Percentiles rank a stretch among this genome's conserved stretches.
phyloP scores from a whole-genome alignment of 2,888 invertebrate genomes.

The Tenodera sinensis region DNA sequence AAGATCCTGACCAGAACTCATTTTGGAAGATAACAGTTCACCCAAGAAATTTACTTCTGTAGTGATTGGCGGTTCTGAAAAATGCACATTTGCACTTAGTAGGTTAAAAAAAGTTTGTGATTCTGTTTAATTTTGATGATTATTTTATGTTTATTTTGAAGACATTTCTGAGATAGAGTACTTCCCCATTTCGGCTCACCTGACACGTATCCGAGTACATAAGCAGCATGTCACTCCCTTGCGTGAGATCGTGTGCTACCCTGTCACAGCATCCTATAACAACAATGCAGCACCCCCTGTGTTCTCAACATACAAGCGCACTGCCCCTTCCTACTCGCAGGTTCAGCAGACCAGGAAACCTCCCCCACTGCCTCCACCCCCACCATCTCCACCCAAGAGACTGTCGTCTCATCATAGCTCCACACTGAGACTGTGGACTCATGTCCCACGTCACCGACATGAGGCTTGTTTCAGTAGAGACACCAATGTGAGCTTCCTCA shows the following conservation, averaged over 20 bases:
- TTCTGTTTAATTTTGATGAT: slow-evolving; percentile 24
- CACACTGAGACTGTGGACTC: slow-evolving; percentile 58
- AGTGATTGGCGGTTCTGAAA: background rate
- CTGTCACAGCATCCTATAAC: slow-evolving; percentile 45
- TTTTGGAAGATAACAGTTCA: background rate
- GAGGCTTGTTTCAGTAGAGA: slow-evolving; percentile 50
- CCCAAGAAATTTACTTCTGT: background rate
- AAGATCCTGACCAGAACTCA: background rate
- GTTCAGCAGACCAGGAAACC: slow-evolving; percentile 41
- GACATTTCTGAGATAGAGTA: slow-evolving; percentile 77
- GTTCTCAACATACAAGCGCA: slow-evolving; percentile 58
- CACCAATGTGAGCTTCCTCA: slow-evolving; percentile 58
- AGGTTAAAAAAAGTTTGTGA: background rate
- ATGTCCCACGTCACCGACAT: slow-evolving; percentile 44
- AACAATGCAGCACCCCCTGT: slow-evolving; percentile 39
- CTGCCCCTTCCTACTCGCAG: slow-evolving; percentile 49
- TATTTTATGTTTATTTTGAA: slow-evolving; percentile 46
- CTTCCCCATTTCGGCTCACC: slow-evolving; percentile 74
- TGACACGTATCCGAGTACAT: slow-evolving; percentile 75
- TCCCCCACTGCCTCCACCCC: slow-evolving; percentile 48
- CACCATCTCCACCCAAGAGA: slow-evolving; percentile 64
- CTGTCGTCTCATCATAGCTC: slow-evolving; percentile 71
- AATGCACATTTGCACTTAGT: background rate
- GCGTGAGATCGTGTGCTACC: slow-evolving; percentile 61
- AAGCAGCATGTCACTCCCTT: slow-evolving; percentile 55